These are phyloP conservation scores for Heliconius cydno DNA, from an alignment of 2,888 invertebrate genomes.

Conservation along the genomic window DNA sequence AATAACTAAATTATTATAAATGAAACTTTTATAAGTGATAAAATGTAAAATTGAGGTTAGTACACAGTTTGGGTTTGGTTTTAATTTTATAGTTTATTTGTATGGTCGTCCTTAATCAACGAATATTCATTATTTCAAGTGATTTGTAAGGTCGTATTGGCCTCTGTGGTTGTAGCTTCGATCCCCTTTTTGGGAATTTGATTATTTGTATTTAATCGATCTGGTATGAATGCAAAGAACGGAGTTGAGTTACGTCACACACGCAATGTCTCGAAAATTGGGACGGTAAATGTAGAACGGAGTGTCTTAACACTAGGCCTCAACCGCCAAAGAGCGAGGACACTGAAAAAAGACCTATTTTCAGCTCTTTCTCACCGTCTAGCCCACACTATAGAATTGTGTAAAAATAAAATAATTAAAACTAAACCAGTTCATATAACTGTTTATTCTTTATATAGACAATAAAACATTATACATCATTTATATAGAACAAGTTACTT, in stretches of 20 bases:
- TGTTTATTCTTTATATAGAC: background rate
- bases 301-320: background rate
- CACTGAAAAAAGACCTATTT: background rate
- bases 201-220: background rate
- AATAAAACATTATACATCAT: background rate
- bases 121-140: background rate
- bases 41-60: background rate
- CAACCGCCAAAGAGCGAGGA: background rate
- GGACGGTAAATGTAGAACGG: background rate
- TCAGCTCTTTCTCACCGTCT: background rate
- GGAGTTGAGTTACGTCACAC: background rate
- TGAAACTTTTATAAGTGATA: background rate
- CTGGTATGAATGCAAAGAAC: background rate
- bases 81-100: background rate
- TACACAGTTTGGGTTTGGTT: background rate
- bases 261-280: background rate
- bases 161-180: background rate
- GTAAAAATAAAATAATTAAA: conserved; percentile 3
- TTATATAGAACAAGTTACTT: background rate
- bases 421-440: background rate
- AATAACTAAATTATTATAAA: background rate
- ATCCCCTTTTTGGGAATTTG: background rate
- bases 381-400: background rate
- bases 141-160: background rate
- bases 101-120: background rate